These are phyloP conservation scores for Babyrousa celebensis DNA, from an alignment of 2,797 vertebrate genomes.

Conservation along the genomic window DNA sequence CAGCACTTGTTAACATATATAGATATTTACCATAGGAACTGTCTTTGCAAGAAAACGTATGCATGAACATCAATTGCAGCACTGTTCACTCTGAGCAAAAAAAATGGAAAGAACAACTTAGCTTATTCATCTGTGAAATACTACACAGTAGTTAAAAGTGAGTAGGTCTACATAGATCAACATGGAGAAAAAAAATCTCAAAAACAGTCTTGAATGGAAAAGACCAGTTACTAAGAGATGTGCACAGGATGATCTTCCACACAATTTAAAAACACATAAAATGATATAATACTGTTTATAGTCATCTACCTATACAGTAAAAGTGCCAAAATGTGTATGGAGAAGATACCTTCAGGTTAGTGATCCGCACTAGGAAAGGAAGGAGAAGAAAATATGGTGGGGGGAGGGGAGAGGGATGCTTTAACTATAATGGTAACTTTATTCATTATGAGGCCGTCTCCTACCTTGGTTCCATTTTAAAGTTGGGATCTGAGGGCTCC, in stretches of 20 bases:
- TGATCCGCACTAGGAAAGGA: not conserved
- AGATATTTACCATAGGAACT: not conserved
- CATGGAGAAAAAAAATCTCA: not conserved
- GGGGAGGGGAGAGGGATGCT: too few species aligned
- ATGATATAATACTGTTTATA: conserved; percentile 7
- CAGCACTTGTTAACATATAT: not conserved
- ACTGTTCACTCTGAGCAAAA: not conserved
- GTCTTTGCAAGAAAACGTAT: not conserved
- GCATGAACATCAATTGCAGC: not conserved
- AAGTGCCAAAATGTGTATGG: not conserved
- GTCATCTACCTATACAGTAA: not conserved
- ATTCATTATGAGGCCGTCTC: not conserved
- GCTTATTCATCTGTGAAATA: not conserved
- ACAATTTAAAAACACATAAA: not conserved
- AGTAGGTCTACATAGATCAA: not conserved
- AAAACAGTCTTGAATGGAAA: not conserved
- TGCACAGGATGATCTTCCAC: not conserved
- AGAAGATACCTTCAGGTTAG: not conserved
- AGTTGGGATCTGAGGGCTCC: not conserved
- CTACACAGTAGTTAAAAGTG: not conserved
- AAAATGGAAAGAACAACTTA: not conserved
- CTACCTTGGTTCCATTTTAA: not conserved
- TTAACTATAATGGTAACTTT: not conserved
- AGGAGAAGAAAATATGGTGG: not conserved
- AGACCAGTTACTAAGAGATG: not conserved